Evolutionary conservation across 2,888 invertebrate genomes (phyloP).

Genomic region (Tetramorium bicarinatum): DNA sequence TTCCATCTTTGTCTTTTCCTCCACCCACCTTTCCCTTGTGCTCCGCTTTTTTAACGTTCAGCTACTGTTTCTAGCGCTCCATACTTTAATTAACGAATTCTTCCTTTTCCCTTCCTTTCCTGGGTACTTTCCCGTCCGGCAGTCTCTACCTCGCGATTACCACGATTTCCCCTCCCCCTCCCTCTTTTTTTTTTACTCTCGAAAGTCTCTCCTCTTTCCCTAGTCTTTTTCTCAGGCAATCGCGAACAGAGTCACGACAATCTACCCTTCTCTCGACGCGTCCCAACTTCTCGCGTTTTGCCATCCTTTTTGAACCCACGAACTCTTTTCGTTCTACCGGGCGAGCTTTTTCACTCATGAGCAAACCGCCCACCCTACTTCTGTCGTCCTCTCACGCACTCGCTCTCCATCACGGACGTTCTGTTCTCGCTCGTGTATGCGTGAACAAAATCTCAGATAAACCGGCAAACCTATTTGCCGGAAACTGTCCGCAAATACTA

Average conservation of each 20-base stretch:
- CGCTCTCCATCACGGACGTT: conserved; percentile 30
- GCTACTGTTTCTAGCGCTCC: conserved; percentile 41
- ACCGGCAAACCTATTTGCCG: conserved; percentile 67
- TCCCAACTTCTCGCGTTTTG: conserved; percentile 36
- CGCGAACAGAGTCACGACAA: conserved; percentile 50
- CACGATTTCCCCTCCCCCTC: not conserved
- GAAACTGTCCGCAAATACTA: conserved; percentile 69
- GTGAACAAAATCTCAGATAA: conserved; percentile 67
- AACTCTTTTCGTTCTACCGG: conserved; percentile 19
- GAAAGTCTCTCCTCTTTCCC: conserved; percentile 22
- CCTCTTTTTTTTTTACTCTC: conserved; percentile 13
- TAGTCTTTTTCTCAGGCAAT: conserved; percentile 43
- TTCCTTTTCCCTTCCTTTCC: conserved; percentile 27
- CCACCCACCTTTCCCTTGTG: not conserved
- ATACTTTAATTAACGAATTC: conserved; percentile 56
- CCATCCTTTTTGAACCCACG: conserved; percentile 23
- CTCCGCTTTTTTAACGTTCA: conserved; percentile 20
- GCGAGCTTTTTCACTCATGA: conserved; percentile 45
- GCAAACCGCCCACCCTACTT: conserved; percentile 15
- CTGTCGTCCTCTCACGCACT: conserved; percentile 36
- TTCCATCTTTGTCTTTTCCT: not conserved
- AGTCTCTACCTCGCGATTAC: conserved; percentile 42
- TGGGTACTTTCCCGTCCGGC: conserved; percentile 24
- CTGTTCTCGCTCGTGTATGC: conserved; percentile 39
- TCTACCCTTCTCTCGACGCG: conserved; percentile 51